phyloP scores from a whole-genome alignment of 2,888 invertebrate species.

The Agrotis clavis region DNA sequence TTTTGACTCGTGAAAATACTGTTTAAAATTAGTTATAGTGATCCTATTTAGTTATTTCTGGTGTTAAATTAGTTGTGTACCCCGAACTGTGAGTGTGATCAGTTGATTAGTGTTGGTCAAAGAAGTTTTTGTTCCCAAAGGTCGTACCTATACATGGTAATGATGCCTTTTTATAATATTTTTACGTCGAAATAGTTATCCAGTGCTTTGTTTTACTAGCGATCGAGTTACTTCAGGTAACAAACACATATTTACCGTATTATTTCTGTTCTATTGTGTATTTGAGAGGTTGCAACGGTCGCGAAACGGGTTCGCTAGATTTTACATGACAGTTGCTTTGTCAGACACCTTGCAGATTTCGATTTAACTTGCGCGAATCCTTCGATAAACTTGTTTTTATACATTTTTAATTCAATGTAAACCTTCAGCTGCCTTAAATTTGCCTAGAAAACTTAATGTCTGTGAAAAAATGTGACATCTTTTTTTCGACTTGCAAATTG shows the following conservation, averaged over 20 bases:
- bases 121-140: conserved; percentile 84
- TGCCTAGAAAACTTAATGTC: neutral
- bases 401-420: conserved; percentile 5
- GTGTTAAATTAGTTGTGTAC: conserved; percentile 68
- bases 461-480: conserved; percentile 34
- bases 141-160: conserved; percentile 85
- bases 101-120: conserved; percentile 72
- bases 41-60: conserved; percentile 62
- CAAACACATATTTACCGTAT: conserved; percentile 41
- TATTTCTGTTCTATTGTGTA: conserved; percentile 37
- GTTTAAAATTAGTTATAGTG: conserved; percentile 71
- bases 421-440: neutral
- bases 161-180: conserved; percentile 75
- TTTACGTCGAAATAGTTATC: conserved; percentile 77
- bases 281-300: conserved; percentile 50
- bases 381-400: conserved; percentile 15
- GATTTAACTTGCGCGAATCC: conserved; percentile 47
- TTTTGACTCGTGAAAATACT: conserved; percentile 76
- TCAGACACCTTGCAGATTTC: conserved; percentile 64
- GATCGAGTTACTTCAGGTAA: conserved; percentile 62
- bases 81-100: conserved; percentile 76
- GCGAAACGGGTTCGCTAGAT: conserved; percentile 48
- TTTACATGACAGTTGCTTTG: conserved; percentile 68
- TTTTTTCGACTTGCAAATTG: conserved; percentile 49
- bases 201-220: conserved; percentile 74